A percentile compares a stretch with the other conserved stretches of the same genome.
Evolutionary conservation across 2,888 invertebrate species (phyloP).

Genomic region (Chrysolina haemoptera): DNA sequence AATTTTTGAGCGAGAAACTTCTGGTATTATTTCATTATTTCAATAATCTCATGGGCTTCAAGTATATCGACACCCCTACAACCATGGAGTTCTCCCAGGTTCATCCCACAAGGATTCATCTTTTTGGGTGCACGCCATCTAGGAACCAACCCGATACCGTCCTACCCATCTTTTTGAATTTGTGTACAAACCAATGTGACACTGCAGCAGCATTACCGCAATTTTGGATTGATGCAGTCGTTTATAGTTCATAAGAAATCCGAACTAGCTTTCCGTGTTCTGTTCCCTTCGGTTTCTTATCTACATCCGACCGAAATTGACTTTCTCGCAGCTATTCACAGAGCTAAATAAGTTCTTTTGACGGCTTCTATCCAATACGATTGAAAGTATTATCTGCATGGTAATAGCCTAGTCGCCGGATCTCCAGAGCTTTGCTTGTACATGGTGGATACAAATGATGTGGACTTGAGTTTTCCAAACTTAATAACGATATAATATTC

Average conservation of each 20-base stretch:
- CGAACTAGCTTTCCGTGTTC: slow-evolving; percentile 39
- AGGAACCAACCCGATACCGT: too few relatives aligned
- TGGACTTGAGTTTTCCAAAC: too few relatives aligned
- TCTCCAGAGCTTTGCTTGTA: slow-evolving; percentile 28
- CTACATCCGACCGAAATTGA: slow-evolving; percentile 62
- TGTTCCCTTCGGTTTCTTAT: slow-evolving; percentile 63
- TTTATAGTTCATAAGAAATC: slow-evolving; percentile 35
- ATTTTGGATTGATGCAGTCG: slow-evolving; percentile 1
- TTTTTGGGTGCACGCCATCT: too few relatives aligned
- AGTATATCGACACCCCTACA: too few relatives aligned
- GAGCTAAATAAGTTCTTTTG: slow-evolving; percentile 63
- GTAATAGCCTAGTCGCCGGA: slow-evolving; percentile 47
- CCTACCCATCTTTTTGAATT: too few relatives aligned
- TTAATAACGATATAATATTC: too few relatives aligned
- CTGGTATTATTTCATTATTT: too few relatives aligned
- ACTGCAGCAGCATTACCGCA: not conserved
- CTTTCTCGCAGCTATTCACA: slow-evolving; percentile 61
- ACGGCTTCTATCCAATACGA: slow-evolving; percentile 54
- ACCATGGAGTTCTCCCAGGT: too few relatives aligned
- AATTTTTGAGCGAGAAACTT: too few relatives aligned
- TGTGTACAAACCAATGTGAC: not conserved
- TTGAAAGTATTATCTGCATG: slow-evolving; percentile 58
- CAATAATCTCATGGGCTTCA: too few relatives aligned
- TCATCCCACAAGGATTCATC: too few relatives aligned
- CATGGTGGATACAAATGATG: too few relatives aligned